These are phyloP conservation scores for Atethmia centrago DNA, from an alignment of 2,888 invertebrate genomes.

Conservation along the genomic window DNA sequence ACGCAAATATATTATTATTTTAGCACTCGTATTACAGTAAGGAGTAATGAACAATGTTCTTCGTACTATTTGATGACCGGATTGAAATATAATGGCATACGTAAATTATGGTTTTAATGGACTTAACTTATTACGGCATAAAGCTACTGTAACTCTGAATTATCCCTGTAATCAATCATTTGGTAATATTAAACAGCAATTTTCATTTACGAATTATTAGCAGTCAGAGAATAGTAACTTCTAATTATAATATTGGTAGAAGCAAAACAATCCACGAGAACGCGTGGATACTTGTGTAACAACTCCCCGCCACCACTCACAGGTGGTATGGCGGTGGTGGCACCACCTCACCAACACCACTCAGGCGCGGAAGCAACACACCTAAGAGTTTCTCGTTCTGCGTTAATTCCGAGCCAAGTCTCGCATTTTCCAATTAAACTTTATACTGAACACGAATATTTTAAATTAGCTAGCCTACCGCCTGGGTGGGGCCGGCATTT, in stretches of 20 bases:
- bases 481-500: conserved; percentile 43
- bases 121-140: conserved; percentile 21
- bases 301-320: conserved; percentile 17
- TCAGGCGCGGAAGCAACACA: conserved; percentile 46
- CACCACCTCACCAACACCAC: conserved; percentile 36
- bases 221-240: neutral
- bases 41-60: conserved; percentile 39
- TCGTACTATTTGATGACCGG: conserved; percentile 19
- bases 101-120: conserved; percentile 40
- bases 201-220: conserved; percentile 6
- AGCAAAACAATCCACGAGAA: conserved; percentile 9
- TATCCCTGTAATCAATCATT: conserved; percentile 36
- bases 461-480: conserved; percentile 75
- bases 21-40: conserved; percentile 48
- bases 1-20: conserved; percentile 39
- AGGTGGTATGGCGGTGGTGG: conserved; percentile 1
- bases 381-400: conserved; percentile 66
- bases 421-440: conserved; percentile 82
- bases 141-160: conserved; percentile 28
- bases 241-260: conserved; percentile 3
- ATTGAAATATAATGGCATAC: conserved; percentile 32
- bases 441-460: conserved; percentile 75
- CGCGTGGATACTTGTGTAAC: conserved; percentile 31
- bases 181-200: conserved; percentile 6
- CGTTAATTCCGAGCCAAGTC: conserved; percentile 70